Base-by-base conservation (phyloP, 1,140 invertebrate species). In the Hermetia illucens region DNA sequence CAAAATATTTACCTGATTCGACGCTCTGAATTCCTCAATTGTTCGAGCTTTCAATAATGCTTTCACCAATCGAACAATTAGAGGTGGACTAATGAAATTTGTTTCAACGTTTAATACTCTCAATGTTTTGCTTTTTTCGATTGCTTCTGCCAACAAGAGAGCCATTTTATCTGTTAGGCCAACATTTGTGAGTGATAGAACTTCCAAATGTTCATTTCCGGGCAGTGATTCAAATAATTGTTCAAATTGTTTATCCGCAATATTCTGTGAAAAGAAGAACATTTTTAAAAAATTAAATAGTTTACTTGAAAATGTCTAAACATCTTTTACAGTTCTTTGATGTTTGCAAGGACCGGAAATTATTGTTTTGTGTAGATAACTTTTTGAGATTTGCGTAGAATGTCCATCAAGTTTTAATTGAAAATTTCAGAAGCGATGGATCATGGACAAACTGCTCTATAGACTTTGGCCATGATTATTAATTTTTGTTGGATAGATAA, bases 61-160 rank as follows among this genome's bases (percentile, higher is more conserved):
- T 63, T 80, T 79, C 30, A 96, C 74, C 31, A 98, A 68, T 58
- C 77, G 76, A 38, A 92, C 77, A 52, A 96, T 77, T 35, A 79
- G 74, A 53, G 69, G 69, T 52, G 81, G 85, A 65, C 77, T 86
- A 57, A 97, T 80, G 62, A 90, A 92, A 71, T 98, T 98, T 36
- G 91, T 94, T 74, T 97, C 92, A 45, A 97, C 79, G 63, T 94
- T 96, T 51, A 97, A 69, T 50, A 87, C 83, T 61, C 82, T 76
- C 44, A 98, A 66, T 36, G 83, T 79, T 54, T 77, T 79, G 70
- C 95, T 96, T 45, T 77, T 78, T 57, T 83, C 74, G 38, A 98
- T 66, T 22, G 85, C 82, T 53, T 87, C 83, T 39, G 83, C 81
- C 51, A 96, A 65, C 60, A 77, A 72, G 55, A 80, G 68, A 34